These are phyloP conservation scores for Malachius bipustulatus DNA, from an alignment of 2,888 invertebrate genomes.

Conservation along the genomic window DNA sequence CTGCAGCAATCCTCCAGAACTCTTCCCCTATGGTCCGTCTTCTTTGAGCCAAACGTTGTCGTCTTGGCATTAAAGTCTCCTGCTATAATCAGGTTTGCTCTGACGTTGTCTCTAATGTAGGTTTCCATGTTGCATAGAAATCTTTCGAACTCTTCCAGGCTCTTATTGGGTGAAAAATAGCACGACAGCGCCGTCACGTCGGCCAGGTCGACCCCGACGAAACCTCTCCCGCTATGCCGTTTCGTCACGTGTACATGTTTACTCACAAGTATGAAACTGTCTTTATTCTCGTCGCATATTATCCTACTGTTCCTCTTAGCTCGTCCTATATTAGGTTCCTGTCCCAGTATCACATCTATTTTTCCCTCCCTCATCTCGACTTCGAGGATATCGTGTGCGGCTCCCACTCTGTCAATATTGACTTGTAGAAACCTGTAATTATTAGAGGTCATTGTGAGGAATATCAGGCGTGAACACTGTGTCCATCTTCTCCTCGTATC, in stretches of 20 bases:
- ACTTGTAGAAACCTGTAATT: no score
- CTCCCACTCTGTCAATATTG: no score
- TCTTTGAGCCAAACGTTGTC: constrained; percentile 5
- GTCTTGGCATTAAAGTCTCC: no score
- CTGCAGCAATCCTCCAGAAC: constrained; percentile 7
- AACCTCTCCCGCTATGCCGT: constrained; percentile 2
- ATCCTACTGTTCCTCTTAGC: neutral
- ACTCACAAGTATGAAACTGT: neutral
- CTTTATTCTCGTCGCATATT: neutral
- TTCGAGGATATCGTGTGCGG: constrained; percentile 12
- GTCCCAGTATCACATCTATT: constrained; percentile 12
- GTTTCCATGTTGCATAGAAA: no score
- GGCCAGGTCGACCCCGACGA: constrained; percentile 9
- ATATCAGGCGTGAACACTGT: no score
- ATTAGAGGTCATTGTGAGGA: no score
- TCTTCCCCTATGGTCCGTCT: constrained; percentile 7
- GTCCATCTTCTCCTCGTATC: no score
- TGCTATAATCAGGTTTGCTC: no score
- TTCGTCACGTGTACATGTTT: neutral
- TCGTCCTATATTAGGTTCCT: constrained; percentile 11
- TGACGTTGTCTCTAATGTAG: no score
- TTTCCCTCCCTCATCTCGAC: constrained; percentile 13
- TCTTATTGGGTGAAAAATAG: no score
- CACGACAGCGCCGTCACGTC: no score
- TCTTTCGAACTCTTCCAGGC: no score